phyloP scores from a whole-genome alignment of 1,140 invertebrate species.

The Meloidogyne chitwoodi region DNA sequence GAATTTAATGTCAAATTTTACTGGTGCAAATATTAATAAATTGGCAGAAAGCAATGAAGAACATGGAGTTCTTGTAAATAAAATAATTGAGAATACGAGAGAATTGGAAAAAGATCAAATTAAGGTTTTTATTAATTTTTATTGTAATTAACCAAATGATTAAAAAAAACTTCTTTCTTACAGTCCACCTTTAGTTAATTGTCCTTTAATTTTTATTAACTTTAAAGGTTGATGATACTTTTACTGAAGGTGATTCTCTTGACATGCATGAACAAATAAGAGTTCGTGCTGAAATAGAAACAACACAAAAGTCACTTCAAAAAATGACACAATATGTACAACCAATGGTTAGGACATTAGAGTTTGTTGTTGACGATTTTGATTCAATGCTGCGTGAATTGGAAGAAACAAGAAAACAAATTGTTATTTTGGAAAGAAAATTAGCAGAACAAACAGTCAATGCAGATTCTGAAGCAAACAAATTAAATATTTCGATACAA shows the following conservation, averaged over 20 bases:
- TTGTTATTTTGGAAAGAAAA: constrained; percentile 13
- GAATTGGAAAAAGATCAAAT: constrained; percentile 37
- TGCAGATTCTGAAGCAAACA: constrained; percentile 5
- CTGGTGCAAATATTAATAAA: constrained; percentile 25
- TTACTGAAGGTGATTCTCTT: constrained; percentile 17
- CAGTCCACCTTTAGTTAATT: neutral
- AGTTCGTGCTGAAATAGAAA: constrained; percentile 35
- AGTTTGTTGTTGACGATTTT: constrained; percentile 45
- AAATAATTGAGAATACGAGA: constrained; percentile 41
- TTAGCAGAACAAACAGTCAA: constrained; percentile 15
- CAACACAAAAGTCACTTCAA: constrained; percentile 35
- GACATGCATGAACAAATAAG: constrained; percentile 31
- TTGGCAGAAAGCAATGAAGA: constrained; percentile 14
- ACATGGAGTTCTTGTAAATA: constrained; percentile 43
- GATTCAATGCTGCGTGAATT: constrained; percentile 44
- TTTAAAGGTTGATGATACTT: neutral
- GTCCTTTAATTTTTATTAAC: neutral
- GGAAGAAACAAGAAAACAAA: constrained; percentile 34
- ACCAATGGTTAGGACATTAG: constrained; percentile 38
- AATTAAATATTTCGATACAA: constrained; percentile 27
- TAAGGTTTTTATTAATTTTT: neutral
- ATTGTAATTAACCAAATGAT: neutral
- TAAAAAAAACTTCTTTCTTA: too few species aligned
- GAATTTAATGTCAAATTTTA: neutral
- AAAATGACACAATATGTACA: constrained; percentile 34